phyloP scores from a whole-genome alignment of 2,888 invertebrate genomes.

The Andrena bucephala region DNA sequence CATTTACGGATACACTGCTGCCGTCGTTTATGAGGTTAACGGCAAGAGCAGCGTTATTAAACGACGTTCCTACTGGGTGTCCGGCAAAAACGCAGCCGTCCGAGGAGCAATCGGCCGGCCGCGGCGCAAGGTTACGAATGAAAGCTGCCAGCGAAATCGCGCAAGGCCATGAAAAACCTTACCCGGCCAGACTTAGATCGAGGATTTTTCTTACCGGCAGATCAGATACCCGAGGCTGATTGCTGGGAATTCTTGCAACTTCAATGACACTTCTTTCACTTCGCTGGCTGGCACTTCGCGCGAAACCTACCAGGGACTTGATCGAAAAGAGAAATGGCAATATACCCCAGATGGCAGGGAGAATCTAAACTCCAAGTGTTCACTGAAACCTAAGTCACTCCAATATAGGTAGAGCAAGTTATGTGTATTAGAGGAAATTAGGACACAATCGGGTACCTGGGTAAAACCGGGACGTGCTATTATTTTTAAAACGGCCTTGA shows the following conservation, averaged over 20 bases:
- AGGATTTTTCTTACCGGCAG: background rate
- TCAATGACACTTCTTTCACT: no score
- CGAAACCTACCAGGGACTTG: no score
- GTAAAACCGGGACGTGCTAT: no score
- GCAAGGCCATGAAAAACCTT: constrained; percentile 8
- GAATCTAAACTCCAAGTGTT: no score
- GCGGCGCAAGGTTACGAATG: constrained; percentile 29
- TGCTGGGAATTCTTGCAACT: background rate
- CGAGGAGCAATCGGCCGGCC: constrained; percentile 30
- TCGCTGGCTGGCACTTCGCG: no score
- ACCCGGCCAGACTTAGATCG: background rate
- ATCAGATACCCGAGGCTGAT: background rate
- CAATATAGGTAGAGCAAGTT: no score
- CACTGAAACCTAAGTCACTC: no score
- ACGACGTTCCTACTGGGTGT: constrained; percentile 46
- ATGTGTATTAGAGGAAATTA: no score
- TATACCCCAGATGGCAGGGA: no score
- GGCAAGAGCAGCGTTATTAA: constrained; percentile 61
- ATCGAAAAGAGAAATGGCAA: no score
- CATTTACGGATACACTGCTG: constrained; percentile 49
- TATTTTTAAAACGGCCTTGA: no score
- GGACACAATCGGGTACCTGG: no score
- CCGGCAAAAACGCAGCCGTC: constrained; percentile 26
- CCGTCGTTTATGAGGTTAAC: constrained; percentile 64
- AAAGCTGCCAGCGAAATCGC: constrained; percentile 28